phyloP scores from a whole-genome alignment of 2,888 invertebrate species.

The Lasioglossum leucozonium region DNA sequence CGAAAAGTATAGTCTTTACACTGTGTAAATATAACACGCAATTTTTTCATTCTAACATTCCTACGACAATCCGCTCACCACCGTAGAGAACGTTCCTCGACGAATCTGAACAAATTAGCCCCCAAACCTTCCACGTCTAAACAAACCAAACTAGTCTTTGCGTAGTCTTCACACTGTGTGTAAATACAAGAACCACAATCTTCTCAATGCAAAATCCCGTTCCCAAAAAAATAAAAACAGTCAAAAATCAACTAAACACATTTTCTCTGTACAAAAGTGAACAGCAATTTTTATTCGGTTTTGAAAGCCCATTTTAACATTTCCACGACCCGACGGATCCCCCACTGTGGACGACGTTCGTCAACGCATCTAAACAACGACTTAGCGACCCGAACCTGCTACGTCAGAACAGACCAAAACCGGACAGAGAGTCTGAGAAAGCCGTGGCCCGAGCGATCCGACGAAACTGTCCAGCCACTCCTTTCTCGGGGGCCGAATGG shows the following conservation, averaged over 20 bases:
- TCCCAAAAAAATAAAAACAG: background rate
- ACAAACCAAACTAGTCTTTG: too few relatives aligned
- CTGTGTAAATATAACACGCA: background rate
- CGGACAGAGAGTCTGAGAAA: background rate
- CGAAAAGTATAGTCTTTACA: background rate
- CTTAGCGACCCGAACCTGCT: background rate
- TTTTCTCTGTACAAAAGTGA: background rate
- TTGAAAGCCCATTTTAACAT: background rate
- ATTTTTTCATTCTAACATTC: background rate
- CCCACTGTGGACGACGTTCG: background rate
- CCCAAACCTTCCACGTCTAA: background rate
- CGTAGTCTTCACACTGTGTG: background rate
- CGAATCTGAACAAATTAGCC: background rate
- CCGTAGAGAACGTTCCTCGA: background rate
- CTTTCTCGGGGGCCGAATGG: background rate
- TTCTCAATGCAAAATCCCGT: background rate
- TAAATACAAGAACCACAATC: background rate
- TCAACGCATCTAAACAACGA: background rate
- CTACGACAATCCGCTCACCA: background rate
- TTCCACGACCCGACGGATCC: background rate
- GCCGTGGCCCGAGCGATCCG: background rate
- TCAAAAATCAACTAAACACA: background rate
- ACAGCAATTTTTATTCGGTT: background rate
- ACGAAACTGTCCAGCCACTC: conserved; percentile 2
- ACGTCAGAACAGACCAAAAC: background rate